Conservation (phyloP, 2,113 vertebrate genomes). For the Tautogolabrus adspersus region DNA sequence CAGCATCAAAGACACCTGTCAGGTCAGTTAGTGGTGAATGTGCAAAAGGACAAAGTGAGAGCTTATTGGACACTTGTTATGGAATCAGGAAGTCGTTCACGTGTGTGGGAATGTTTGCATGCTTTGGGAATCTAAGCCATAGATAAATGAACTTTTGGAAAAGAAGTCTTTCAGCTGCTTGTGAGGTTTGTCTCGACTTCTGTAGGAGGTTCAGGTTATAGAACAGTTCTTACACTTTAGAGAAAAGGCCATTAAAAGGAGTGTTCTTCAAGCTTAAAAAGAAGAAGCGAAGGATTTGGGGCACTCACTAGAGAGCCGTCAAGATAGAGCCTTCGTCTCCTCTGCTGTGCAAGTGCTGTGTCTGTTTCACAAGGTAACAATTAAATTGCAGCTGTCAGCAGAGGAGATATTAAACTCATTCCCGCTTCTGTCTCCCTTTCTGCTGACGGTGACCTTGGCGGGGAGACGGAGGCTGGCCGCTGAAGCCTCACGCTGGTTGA, state of each 20-base stretch:
- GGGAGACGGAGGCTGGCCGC: slow-evolving; percentile 51
- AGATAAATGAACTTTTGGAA: slow-evolving; percentile 10
- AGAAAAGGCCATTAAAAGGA: slow-evolving; percentile 36
- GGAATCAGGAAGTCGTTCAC: slow-evolving; percentile 11
- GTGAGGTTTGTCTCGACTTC: slow-evolving; percentile 1
- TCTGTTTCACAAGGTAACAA: slow-evolving; percentile 74
- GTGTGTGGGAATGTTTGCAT: neutral
- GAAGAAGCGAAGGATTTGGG: slow-evolving; percentile 30
- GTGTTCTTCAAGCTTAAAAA: slow-evolving; percentile 14
- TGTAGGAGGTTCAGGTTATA: slow-evolving; percentile 19
- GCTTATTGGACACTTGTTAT: neutral
- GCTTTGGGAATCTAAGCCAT: slow-evolving; percentile 12
- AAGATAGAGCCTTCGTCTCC: slow-evolving; percentile 52
- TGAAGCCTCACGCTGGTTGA: slow-evolving; percentile 60
- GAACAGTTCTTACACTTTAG: slow-evolving; percentile 31
- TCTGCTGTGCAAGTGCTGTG: slow-evolving; percentile 47
- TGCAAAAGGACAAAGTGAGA: neutral
- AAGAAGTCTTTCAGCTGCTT: slow-evolving; percentile 12
- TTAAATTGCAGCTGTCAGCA: slow-evolving; percentile 77
- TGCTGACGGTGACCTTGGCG: slow-evolving; percentile 76
- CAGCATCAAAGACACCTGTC: neutral
- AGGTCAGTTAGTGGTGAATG: neutral
- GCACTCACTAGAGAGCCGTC: slow-evolving; percentile 51
- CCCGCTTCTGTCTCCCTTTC: slow-evolving; percentile 46
- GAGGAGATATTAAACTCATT: slow-evolving; percentile 69